These are phyloP conservation scores for Lytechinus variegatus DNA, from an alignment of 35 echinoderm and acorn worm species.

Conservation along the genomic window DNA sequence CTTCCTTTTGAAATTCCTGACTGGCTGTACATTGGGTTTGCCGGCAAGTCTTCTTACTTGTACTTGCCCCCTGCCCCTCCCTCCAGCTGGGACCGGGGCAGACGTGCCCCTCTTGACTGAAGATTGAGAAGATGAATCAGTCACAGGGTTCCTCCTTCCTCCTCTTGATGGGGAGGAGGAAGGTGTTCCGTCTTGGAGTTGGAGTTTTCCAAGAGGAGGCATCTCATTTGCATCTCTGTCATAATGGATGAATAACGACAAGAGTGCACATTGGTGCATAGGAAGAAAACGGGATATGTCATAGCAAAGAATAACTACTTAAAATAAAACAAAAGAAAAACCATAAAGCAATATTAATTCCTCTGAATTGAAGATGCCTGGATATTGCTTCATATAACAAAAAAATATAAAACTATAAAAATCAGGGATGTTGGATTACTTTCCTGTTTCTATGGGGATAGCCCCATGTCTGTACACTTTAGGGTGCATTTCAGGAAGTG, in stretches of 20 bases:
- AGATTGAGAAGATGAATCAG: background rate
- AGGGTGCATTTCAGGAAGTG: no score
- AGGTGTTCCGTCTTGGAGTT: background rate
- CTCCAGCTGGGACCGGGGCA: background rate
- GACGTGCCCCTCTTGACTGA: background rate
- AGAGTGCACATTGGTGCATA: background rate
- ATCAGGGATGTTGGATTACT: no score
- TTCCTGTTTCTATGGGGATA: no score
- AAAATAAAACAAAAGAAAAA: no score
- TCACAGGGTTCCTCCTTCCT: background rate
- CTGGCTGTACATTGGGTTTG: background rate
- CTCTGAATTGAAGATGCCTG: no score
- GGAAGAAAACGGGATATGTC: background rate
- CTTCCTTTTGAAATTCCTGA: slow-evolving; percentile 36
- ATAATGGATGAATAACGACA: background rate
- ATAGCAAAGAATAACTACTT: background rate
- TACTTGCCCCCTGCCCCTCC: background rate
- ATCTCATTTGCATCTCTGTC: background rate
- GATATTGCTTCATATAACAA: no score
- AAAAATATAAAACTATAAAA: no score
- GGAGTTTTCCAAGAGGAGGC: background rate
- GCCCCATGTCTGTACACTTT: no score
- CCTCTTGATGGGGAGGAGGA: background rate
- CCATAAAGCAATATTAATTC: no score
- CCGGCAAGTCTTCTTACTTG: background rate